phyloP scores from a whole-genome alignment of 2,888 invertebrate species.

The Synanthedon vespiformis region DNA sequence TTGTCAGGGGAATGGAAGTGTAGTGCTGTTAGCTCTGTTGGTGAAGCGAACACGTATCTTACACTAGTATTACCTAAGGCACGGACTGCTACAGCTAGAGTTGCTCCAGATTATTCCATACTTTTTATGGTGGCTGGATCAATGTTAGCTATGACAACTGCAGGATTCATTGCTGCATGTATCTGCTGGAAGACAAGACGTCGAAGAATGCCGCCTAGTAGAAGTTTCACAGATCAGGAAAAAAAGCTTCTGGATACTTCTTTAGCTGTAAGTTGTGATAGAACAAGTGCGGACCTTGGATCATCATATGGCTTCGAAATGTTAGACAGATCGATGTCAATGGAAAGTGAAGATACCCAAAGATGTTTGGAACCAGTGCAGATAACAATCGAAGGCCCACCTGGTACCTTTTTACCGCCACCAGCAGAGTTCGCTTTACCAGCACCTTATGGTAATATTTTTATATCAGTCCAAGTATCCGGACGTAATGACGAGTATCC shows the following conservation, averaged over 20 bases:
- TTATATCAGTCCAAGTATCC: conserved; percentile 86
- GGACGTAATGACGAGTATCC: conserved; percentile 80
- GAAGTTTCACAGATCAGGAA: conserved; percentile 88
- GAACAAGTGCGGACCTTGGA: conserved; percentile 74
- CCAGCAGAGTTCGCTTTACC: conserved; percentile 63
- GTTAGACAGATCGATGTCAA: conserved; percentile 61
- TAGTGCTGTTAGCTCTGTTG: conserved; percentile 77
- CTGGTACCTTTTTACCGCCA: conserved; percentile 53
- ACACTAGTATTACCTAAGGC: conserved; percentile 62
- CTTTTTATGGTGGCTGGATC: conserved; percentile 79
- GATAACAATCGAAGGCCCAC: conserved; percentile 69
- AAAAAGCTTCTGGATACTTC: conserved; percentile 87
- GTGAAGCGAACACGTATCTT: conserved; percentile 72
- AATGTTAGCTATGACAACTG: conserved; percentile 75
- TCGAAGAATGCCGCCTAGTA: conserved; percentile 74
- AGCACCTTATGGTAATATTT: conserved; percentile 78
- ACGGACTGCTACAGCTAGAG: conserved; percentile 82
- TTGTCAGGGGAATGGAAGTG: conserved; percentile 90
- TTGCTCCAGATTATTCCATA: conserved; percentile 78
- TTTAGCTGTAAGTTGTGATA: conserved; percentile 72
- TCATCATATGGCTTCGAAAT: conserved; percentile 65
- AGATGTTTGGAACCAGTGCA: conserved; percentile 71
- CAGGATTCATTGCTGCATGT: conserved; percentile 66
- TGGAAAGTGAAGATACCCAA: conserved; percentile 59
- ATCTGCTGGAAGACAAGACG: conserved; percentile 76